Conservation (phyloP, 2,888 invertebrate genomes). For the Drepana falcataria region DNA sequence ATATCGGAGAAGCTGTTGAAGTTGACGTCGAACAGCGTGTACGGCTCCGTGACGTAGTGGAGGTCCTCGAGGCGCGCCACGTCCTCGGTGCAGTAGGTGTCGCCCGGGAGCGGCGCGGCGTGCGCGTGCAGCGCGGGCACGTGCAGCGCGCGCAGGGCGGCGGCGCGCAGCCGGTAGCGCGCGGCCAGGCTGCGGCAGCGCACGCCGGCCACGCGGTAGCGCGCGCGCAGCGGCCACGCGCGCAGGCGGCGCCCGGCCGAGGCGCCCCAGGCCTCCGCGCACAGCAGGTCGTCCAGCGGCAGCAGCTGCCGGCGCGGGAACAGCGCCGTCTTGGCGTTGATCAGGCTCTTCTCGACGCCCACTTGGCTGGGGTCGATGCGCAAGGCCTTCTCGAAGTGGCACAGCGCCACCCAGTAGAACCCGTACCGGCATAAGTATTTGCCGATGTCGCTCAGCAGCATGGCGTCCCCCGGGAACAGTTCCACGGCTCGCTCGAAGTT, state of each 20-base stretch:
- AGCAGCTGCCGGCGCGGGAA: constrained; percentile 2
- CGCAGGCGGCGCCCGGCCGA: background rate
- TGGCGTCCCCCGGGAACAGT: background rate
- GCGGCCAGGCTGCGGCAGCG: background rate
- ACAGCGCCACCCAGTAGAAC: constrained; percentile 61
- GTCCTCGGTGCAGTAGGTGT: constrained; percentile 12
- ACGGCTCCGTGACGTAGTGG: constrained; percentile 15
- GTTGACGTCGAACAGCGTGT: constrained; percentile 14
- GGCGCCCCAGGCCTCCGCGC: constrained; percentile 15
- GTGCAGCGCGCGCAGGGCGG: background rate
- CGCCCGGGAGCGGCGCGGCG: background rate
- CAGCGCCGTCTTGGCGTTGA: constrained; percentile 3
- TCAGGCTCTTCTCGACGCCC: constrained; percentile 21
- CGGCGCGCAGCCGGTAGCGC: background rate
- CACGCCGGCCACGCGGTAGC: constrained; percentile 6
- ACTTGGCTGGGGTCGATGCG: constrained; percentile 59
- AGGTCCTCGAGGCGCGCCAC: constrained; percentile 12
- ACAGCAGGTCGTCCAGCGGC: constrained; percentile 4
- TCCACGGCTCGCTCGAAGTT: background rate
- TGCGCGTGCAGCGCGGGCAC: background rate
- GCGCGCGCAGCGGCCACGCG: constrained; percentile 3
- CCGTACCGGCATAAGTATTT: constrained; percentile 50
- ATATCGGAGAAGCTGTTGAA: constrained; percentile 15
- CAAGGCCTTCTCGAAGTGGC: constrained; percentile 69
- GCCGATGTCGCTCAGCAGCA: constrained; percentile 4